Evolutionary conservation across 23 tunicate species (phyloP), one percentile per base, ranked within the genome.

Genomic region (Ciona savignyi): DNA sequence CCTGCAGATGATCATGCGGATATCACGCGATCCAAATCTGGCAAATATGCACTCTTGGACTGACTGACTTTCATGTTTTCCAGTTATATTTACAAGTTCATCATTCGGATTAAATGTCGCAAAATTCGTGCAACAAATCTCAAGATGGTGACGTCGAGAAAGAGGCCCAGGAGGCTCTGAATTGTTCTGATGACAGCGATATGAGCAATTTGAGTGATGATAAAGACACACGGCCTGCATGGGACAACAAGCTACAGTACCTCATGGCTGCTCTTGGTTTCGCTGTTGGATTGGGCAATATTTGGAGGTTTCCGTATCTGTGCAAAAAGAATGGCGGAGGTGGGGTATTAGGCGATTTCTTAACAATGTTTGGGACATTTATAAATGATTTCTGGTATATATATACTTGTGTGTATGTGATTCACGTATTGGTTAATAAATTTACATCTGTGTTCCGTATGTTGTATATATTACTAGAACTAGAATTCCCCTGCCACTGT

Each of bases 321-420:
- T 91, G 97, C 75, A 82, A 90, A 51, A 90, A 90, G 32, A 90
- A 90, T 78, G 97, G 97, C 0, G 97, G 97, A 70, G 97, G 97
- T 90, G 33, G 22, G 80, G 48, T 32, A n/a, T n/a, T n/a, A n/a
- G n/a, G n/a, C 56, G 9, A 42, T 15, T 42, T 6, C 56, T 42
- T 42, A 42, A 6, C 56, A 42, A 6, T 42, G 56, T 42, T 42
- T 42, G n/a, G n/a, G n/a, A n/a, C n/a, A n/a, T n/a, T n/a, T n/a
- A n/a, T n/a, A n/a, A n/a, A n/a, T n/a, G n/a, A n/a, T n/a, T n/a
- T n/a, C n/a, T n/a, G n/a, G n/a, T n/a, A n/a, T n/a, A n/a, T n/a
- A n/a, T n/a, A n/a, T n/a, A n/a, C n/a, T n/a, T n/a, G n/a, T n/a
- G n/a, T n/a, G n/a, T n/a, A n/a, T n/a, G n/a, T n/a, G n/a, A n/a